Conservation (phyloP, 2,888 invertebrate species). For the Tetragonula carbonaria region DNA sequence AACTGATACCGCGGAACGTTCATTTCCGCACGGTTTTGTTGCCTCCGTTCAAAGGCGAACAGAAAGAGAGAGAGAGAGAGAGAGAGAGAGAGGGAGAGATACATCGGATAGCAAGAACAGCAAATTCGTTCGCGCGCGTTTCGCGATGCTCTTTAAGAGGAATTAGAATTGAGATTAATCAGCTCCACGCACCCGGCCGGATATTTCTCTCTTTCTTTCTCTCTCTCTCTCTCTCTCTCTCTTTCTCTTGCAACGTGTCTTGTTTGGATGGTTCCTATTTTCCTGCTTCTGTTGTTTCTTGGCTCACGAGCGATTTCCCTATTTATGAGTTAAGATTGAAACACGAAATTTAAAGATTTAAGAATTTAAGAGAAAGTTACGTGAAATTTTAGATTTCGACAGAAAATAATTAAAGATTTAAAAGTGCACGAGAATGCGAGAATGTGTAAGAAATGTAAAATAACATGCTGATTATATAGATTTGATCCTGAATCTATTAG, state of each 20-base stretch:
- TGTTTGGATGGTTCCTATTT: neutral
- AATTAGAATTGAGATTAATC: slow-evolving; percentile 56
- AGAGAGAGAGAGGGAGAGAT: slow-evolving; percentile 15
- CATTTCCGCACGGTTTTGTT: slow-evolving; percentile 48
- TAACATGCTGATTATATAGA: too few species aligned
- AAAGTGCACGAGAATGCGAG: too few species aligned
- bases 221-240: neutral
- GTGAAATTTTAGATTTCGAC: too few species aligned
- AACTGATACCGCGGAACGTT: slow-evolving; percentile 62
- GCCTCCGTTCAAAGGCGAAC: neutral
- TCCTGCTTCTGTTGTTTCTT: neutral
- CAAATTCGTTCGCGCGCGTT: slow-evolving; percentile 42
- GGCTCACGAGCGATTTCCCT: neutral
- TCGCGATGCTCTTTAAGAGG: slow-evolving; percentile 45
- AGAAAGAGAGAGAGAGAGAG: too few species aligned
- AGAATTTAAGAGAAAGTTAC: too few species aligned
- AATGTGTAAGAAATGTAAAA: too few species aligned
- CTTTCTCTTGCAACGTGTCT: neutral
- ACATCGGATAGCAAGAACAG: slow-evolving; percentile 38
- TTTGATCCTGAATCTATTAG: too few species aligned
- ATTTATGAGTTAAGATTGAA: neutral
- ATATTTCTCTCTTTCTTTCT: neutral
- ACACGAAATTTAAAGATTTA: too few species aligned
- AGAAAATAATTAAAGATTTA: too few species aligned
- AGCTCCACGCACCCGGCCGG: slow-evolving; percentile 20